These are phyloP conservation scores for Lamellibrachia luymesi DNA, from an alignment of 1,140 invertebrate species.

Conservation along the genomic window DNA sequence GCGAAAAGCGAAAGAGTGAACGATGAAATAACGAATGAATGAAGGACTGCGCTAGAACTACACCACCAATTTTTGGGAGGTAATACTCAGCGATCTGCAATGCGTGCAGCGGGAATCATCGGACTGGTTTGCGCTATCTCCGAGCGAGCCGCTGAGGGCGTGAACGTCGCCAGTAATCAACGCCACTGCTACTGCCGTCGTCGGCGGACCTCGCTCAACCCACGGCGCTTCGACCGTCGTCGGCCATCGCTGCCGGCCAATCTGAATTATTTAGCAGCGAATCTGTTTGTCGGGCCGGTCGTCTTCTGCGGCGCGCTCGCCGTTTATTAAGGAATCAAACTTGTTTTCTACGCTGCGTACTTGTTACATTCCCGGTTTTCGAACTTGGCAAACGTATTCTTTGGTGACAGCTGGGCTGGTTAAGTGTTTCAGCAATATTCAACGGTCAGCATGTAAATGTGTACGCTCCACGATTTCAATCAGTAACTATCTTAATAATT, in stretches of 20 bases:
- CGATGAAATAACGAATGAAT: background rate
- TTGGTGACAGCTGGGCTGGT: background rate
- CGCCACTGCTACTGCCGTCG: background rate
- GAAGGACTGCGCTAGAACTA: background rate
- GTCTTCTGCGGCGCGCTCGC: background rate
- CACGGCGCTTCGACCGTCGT: background rate
- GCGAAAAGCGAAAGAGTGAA: background rate
- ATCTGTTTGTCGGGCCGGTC: background rate
- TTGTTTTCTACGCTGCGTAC: background rate
- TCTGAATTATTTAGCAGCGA: slow-evolving; percentile 1
- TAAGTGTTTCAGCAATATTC: background rate
- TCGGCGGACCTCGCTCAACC: background rate
- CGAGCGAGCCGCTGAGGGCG: background rate
- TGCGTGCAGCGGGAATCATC: background rate
- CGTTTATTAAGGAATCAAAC: background rate
- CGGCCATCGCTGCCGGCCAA: background rate
- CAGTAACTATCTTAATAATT: background rate
- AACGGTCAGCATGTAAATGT: background rate
- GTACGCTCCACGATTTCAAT: background rate
- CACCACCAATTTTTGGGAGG: background rate
- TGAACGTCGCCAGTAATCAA: background rate
- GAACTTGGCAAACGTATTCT: background rate
- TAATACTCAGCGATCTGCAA: background rate
- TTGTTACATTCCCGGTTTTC: background rate
- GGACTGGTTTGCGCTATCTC: background rate